Evolutionary conservation across 2,113 vertebrate species (phyloP), one percentile per base, ranked within the genome.

Genomic region (Equus przewalskii): DNA sequence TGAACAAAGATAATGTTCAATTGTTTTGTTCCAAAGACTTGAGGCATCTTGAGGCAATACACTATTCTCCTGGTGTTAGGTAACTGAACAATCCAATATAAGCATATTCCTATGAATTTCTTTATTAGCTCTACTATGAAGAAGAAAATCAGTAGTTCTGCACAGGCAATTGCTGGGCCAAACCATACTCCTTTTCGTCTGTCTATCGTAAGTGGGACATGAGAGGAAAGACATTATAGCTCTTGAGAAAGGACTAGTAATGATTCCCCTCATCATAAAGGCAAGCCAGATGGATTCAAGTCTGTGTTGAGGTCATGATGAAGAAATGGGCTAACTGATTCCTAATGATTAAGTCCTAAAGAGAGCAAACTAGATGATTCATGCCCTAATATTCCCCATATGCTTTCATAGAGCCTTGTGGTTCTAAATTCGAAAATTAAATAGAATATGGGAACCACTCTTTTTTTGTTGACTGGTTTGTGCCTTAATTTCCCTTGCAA

Each of bases 21-120:
- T 94, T 88, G 36, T 75, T 94, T 96, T 93, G 22, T 91, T 94
- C 51, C 51, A 92, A 92, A 94, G 60, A 78, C 13, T 88, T 91
- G 41, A n/a, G 22, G 9, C 15, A 64, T 62, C 54, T 91, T 85
- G 67, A 90, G 58, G 28, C 73, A 83, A 81, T 70, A 36, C 24
- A 72, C 4, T 15, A 8, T 44, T 76, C 9, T 96, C 13, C 6
- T 60, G 33, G 72, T 73, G 18, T 80, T 80, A 73, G 24, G 56
- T 49, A 49, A 49, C 19, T 70, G 51, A 92, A 44, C 21, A 73
- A 58, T 89, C 33, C 24, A 19, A 89, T 58, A 70, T 51, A 89
- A 87, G 26, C 21, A 33, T 18, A 24, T 84, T 70, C 9, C 8
- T 94, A 91, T 85, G 70, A 49, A 64, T 73, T 79, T 64, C 15